phyloP scores from a whole-genome alignment of 2,113 vertebrate species.

The Rhabdornis inornatus region DNA sequence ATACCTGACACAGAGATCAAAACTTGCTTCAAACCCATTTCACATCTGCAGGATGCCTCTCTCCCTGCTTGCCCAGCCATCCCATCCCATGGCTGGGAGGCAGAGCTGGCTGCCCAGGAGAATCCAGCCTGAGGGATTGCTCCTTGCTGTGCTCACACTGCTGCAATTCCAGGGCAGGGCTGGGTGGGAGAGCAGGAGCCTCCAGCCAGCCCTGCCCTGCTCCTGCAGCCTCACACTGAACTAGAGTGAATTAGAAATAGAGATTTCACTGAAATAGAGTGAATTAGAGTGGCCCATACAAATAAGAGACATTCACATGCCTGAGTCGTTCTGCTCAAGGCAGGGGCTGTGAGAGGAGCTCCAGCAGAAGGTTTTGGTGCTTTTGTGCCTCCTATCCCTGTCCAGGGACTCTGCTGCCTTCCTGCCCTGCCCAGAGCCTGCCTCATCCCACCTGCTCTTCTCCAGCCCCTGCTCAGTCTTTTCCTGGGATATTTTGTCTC shows the following conservation, averaged over 20 bases:
- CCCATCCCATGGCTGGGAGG: neutral
- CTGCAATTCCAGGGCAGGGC: neutral
- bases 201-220: neutral
- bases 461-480: neutral
- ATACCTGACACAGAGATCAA: neutral
- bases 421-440: neutral
- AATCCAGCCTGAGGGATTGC: neutral
- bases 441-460: neutral
- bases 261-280: no score
- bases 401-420: neutral
- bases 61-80: fast-evolving
- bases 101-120: neutral
- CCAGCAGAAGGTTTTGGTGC: neutral
- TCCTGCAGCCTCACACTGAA: neutral
- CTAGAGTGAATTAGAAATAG: no score
- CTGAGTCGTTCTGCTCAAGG: fast-evolving
- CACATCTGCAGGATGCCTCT: neutral
- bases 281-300: fast-evolving
- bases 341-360: neutral
- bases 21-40: neutral
- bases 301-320: neutral
- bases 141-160: neutral
- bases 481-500: neutral
- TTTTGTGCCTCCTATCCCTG: fast-evolving
- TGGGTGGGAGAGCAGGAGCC: neutral